These are phyloP conservation scores for Trachelus troglodyta DNA, from an alignment of 2,888 invertebrate species.

Conservation along the genomic window DNA sequence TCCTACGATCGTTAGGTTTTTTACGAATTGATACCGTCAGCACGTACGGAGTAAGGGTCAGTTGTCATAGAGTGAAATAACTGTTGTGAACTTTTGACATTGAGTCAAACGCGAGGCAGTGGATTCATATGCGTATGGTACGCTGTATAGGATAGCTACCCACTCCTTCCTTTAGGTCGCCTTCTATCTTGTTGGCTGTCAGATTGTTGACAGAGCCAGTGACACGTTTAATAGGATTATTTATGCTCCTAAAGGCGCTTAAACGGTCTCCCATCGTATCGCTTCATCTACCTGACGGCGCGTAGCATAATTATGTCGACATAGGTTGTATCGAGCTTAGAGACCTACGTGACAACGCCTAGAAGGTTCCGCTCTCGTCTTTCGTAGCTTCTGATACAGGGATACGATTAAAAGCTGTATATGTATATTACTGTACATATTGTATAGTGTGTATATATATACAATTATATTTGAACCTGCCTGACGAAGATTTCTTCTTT, in stretches of 20 bases:
- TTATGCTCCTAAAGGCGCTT: conserved; percentile 57
- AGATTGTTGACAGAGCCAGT: conserved; percentile 58
- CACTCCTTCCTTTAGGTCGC: conserved; percentile 7
- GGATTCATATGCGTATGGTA: background rate
- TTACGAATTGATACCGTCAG: background rate
- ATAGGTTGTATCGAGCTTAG: conserved; percentile 32
- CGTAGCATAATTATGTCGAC: conserved; percentile 56
- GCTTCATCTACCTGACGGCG: conserved; percentile 53
- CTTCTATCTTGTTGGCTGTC: conserved; percentile 50
- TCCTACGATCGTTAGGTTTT: too few species aligned
- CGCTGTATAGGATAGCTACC: background rate
- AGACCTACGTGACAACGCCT: conserved; percentile 44
- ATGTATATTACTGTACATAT: background rate
- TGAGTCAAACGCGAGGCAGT: conserved; percentile 15
- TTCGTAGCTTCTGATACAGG: conserved; percentile 33
- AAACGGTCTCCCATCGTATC: conserved; percentile 47
- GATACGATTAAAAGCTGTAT: conserved; percentile 1
- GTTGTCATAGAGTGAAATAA: conserved; percentile 10
- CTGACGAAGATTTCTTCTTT: background rate
- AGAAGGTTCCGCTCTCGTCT: conserved; percentile 44
- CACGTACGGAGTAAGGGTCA: background rate
- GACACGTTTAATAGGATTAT: conserved; percentile 63
- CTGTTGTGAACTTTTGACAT: conserved; percentile 20
- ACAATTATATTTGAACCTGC: background rate
- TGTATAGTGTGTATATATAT: background rate